Evolutionary conservation across 2,113 vertebrate species (phyloP), one percentile per base, ranked within the genome.

Genomic region (Tympanuchus pallidicinctus): DNA sequence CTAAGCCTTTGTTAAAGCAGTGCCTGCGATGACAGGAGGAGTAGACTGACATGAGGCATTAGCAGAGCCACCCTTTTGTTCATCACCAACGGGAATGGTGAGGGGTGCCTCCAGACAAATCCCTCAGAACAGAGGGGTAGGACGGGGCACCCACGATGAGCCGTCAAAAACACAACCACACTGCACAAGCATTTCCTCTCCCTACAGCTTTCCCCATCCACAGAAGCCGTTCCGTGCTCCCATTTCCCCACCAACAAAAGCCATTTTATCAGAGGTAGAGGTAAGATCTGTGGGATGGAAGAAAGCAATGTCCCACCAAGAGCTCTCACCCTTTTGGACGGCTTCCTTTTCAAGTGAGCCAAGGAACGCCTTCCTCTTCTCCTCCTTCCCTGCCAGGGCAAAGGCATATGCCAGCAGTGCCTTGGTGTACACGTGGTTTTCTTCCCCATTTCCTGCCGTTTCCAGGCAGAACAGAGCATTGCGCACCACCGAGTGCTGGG

Each of bases 341-440:
- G 97, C 96, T 67, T 97, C 91, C 36, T 79, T 25, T 14, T 95
- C 32, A 30, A 98, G 97, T 2, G 71, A 93, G 4, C 4, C 12
- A 17, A 98, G 82, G 22, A 96, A 14, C 12, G 79, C 82, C 27
- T 52, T 81, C 22, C 64, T 52, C 65, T 88, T 89, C 4, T 93
- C 92, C 60, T 88, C 93, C 48, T 96, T 94, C 24, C 94, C 93
- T 6, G 90, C 95, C 86, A 97, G 92, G 67, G 97, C 80, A 24
- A 98, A 98, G 80, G 97, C 94, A 2, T 98, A 98, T 1, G 96
- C 97, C 78, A 98, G 25, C 61, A 98, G 85, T 10, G 97, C 96
- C 85, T 91, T 93, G 64, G 95, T 96, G 71, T 97, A 97, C 72
- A 97, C 60, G 0, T 95, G 87, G 77, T 48, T 91, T 30, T 77